phyloP scores from a whole-genome alignment of 2,888 invertebrate genomes.

The Thelaira solivaga region DNA sequence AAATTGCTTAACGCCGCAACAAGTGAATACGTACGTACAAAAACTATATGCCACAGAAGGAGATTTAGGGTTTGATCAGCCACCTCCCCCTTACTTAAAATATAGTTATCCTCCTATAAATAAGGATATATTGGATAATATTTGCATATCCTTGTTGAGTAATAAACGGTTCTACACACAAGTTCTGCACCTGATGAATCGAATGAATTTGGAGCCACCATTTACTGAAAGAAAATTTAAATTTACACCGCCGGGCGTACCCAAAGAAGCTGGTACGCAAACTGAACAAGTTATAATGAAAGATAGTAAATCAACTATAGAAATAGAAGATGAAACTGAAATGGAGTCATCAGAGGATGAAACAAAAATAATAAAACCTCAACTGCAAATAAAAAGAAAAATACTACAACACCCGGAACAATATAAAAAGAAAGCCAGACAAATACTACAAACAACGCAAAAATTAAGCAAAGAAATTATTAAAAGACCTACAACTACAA shows the following conservation, averaged over 20 bases:
- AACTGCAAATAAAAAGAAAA: conserved; percentile 51
- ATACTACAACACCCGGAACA: conserved; percentile 51
- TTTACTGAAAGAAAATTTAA: conserved; percentile 79
- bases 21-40: conserved; percentile 79
- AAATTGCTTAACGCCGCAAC: conserved; percentile 66
- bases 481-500: neutral
- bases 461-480: conserved; percentile 3
- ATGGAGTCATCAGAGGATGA: conserved; percentile 73
- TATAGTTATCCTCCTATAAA: conserved; percentile 90
- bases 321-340: conserved; percentile 68
- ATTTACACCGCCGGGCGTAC: conserved; percentile 33
- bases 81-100: conserved; percentile 85
- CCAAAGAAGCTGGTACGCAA: conserved; percentile 67
- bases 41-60: conserved; percentile 81
- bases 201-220: conserved; percentile 92
- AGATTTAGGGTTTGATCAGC: conserved; percentile 83
- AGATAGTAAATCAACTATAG: conserved; percentile 16
- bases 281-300: conserved; percentile 64
- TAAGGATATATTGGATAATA: conserved; percentile 85
- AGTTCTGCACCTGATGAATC: conserved; percentile 95
- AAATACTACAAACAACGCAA: conserved; percentile 65
- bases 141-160: conserved; percentile 84
- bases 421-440: conserved; percentile 68
- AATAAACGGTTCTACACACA: conserved; percentile 90
- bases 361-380: conserved; percentile 55